Conservation (phyloP, 2,888 invertebrate genomes). For the Athetis lepigone region DNA sequence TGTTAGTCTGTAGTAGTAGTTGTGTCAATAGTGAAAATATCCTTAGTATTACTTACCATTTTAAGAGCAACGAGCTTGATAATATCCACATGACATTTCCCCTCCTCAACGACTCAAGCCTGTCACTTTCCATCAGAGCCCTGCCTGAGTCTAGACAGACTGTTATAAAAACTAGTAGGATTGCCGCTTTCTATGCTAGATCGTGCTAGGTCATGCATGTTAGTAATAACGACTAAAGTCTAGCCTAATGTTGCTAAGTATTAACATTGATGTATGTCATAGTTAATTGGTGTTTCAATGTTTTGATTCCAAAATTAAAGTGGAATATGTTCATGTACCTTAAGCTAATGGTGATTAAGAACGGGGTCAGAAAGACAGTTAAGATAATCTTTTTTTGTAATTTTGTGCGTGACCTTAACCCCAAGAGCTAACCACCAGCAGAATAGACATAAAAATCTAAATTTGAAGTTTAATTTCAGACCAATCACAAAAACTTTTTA, state of each 20-base stretch:
- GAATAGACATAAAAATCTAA: no score
- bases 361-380: no score
- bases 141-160: conserved; percentile 53
- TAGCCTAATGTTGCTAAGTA: conserved; percentile 8
- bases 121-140: conserved; percentile 47
- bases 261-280: not conserved
- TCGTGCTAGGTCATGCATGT: conserved; percentile 56
- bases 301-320: not conserved
- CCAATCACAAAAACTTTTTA: not conserved
- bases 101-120: conserved; percentile 10
- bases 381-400: no score
- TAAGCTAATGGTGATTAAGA: no score
- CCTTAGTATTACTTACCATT: not conserved
- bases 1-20: not conserved
- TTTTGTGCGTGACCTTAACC: no score
- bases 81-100: conserved; percentile 21
- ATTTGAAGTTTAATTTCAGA: not conserved
- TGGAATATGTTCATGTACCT: not conserved
- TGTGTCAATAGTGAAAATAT: not conserved
- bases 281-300: not conserved
- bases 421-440: not conserved
- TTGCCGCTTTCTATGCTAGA: conserved; percentile 60
- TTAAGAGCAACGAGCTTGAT: not conserved
- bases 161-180: conserved; percentile 60
- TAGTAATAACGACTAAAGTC: conserved; percentile 25